phyloP scores from a whole-genome alignment of 2,888 invertebrate species.

The Eilema sororculum region DNA sequence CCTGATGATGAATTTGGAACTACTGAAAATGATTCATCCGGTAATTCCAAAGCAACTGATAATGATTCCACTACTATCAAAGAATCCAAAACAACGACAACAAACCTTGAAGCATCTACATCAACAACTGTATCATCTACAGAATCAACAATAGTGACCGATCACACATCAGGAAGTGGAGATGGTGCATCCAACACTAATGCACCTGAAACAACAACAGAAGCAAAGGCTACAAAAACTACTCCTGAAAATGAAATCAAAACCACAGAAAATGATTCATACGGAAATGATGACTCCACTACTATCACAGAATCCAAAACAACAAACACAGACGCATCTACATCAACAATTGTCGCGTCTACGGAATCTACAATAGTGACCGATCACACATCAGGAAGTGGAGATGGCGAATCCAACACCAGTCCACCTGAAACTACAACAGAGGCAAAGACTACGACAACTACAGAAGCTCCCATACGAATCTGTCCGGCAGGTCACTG shows the following conservation, averaged over 20 bases:
- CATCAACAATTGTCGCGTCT: not conserved
- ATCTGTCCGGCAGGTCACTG: constrained; percentile 11
- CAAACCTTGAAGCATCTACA: not conserved
- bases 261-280: not conserved
- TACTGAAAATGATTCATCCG: not conserved
- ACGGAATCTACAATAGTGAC: not conserved
- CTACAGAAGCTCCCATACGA: not conserved
- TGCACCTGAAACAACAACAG: not conserved
- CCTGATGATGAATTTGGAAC: not conserved
- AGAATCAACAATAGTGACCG: not conserved
- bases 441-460: not conserved
- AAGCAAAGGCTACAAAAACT: not conserved
- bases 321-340: not conserved
- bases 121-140: not conserved
- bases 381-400: not conserved
- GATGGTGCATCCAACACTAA: not conserved
- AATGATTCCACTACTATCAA: constrained; percentile 3
- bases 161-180: not conserved
- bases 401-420: not conserved
- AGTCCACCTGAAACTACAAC: not conserved
- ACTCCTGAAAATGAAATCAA: too few relatives aligned
- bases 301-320: not conserved
- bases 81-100: not conserved
- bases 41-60: not conserved
- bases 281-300: not conserved